A percentile compares a stretch with the other conserved stretches of the same genome.
Conservation (phyloP, 2,113 vertebrate genomes). For the Cinclus mexicanus region DNA sequence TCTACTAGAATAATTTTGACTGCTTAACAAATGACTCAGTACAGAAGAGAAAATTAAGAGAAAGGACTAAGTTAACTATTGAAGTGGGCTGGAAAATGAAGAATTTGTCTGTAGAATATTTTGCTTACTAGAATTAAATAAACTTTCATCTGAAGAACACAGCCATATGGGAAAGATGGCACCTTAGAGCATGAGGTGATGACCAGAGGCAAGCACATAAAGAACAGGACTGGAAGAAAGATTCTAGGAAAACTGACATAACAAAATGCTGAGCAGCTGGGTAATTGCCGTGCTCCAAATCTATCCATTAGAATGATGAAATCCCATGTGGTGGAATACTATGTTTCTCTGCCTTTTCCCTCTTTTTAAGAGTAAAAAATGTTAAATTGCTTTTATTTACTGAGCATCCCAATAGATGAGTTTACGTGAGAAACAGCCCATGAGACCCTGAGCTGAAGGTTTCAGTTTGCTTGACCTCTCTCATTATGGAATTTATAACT, state of each 20-base stretch:
- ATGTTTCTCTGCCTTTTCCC: neutral
- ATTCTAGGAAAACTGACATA: neutral
- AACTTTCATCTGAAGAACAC: neutral
- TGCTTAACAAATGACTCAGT: neutral
- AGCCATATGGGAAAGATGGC: neutral
- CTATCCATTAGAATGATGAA: neutral
- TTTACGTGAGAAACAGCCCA: neutral
- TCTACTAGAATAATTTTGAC: neutral
- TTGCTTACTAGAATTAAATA: neutral
- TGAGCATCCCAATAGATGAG: neutral
- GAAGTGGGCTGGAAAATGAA: neutral
- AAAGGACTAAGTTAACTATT: neutral
- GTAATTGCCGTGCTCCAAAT: neutral
- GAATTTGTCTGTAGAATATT: neutral
- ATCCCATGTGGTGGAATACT: neutral
- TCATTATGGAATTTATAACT: neutral
- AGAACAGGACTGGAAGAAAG: neutral
- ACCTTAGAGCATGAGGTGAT: neutral
- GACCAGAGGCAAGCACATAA: neutral
- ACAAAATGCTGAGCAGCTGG: neutral
- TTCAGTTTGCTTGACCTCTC: neutral
- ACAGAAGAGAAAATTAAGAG: neutral
- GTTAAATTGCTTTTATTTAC: neutral
- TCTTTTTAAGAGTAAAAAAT: neutral
- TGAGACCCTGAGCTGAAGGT: neutral